Base-by-base conservation (phyloP, 2,888 invertebrate genomes). In the Drosophila conformis region DNA sequence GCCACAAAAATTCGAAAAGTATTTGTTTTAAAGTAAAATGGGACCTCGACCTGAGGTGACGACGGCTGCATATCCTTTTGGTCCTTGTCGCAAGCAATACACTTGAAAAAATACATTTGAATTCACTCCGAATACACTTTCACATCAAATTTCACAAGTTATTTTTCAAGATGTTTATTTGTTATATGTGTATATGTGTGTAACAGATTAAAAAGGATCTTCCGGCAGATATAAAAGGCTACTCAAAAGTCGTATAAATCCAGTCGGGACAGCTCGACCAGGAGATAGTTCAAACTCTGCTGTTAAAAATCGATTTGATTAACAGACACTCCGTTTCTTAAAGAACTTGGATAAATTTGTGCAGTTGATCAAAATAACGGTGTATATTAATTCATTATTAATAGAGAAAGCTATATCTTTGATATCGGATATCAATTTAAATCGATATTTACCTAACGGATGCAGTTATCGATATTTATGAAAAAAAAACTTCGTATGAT, bases 1-100 rank as follows among this genome's bases (percentile, higher is more conserved):
- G 46, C 42, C 60, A 62, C 70, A 69, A 65, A 83, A 69, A 82
- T 67, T 70, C 68, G 5, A 58, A 84, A 82, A 85, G 71, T 79
- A 77, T 83, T 89, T 84, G 74, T 75, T 73, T 76, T 82, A 68
- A 79, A 78, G 65, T 52, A 68, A 68, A 69, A 74, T 52, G 62
- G 54, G 27, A 27, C 13, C 49, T 54, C 58, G 53, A 51, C 60
- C 59, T 53, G 72, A 88, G 88, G 88, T 83, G 69, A 63, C 62
- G 42, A 38, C 40, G 15, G 6, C 2, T 31, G 13, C n/a, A 25
- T n/a, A 15, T 35, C 4, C 49, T 33, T 25, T 35, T 35, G 40
- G 40, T 31, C 38, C 38, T 38, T 33, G 38, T 31, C 33, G n/a
- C 29, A 36, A 21, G 36, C 10, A 61, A 49, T n/a, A n/a, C 29